Conservation (phyloP, 2,888 invertebrate genomes). For the Metellina segmentata region DNA sequence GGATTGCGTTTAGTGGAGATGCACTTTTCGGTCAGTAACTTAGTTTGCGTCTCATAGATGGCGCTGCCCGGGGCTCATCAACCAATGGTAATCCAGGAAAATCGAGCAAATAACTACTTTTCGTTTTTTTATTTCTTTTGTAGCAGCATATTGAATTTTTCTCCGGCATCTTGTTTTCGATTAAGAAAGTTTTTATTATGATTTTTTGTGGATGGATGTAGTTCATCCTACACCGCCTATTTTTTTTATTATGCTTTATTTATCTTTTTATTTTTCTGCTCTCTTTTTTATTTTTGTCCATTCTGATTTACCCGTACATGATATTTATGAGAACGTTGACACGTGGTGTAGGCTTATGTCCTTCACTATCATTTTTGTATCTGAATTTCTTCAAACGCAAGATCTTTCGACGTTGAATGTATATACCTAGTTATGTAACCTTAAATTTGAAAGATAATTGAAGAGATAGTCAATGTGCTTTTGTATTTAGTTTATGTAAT, state of each 20-base stretch:
- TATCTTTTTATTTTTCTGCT: background rate
- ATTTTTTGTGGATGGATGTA: background rate
- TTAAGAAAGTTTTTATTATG: conserved; percentile 2
- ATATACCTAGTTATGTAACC: no score
- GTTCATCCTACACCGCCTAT: background rate
- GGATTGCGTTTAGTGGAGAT: conserved; percentile 12
- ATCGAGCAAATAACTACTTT: background rate
- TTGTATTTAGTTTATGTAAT: no score
- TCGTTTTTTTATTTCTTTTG: conserved; percentile 12
- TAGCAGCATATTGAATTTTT: conserved; percentile 31
- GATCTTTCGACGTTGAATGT: no score
- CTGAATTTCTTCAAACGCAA: no score
- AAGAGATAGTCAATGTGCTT: no score
- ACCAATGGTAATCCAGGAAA: background rate
- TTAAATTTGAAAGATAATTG: no score
- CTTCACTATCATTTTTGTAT: no score
- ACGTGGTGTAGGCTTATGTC: background rate
- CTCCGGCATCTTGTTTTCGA: conserved; percentile 32
- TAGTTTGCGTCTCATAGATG: conserved; percentile 12
- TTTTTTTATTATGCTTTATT: no score
- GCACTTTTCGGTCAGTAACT: conserved; percentile 3
- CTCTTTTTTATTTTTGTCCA: background rate
- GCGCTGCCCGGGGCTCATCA: background rate
- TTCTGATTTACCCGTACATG: conserved; percentile 15
- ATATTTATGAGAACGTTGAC: conserved; percentile 26